A percentile compares a stretch with the other conserved stretches of the same genome.
Conservation (phyloP, 2,113 vertebrate genomes). For the Rhinichthys klamathensis region DNA sequence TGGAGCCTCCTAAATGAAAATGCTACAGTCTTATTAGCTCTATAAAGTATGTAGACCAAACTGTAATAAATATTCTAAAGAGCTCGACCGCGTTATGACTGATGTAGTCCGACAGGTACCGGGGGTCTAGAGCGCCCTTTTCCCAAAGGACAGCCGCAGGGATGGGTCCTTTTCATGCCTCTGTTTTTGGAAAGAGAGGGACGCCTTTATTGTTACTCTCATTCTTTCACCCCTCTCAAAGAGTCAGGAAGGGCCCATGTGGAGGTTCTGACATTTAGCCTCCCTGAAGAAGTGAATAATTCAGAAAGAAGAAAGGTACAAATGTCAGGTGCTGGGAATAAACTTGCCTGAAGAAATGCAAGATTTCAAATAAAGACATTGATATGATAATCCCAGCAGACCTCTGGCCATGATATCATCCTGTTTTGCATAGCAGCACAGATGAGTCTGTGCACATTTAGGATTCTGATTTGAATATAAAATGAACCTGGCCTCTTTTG, state of each 20-base stretch:
- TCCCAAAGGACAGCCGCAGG: conserved; percentile 41
- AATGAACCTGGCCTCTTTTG: neutral
- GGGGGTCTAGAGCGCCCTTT: conserved; percentile 49
- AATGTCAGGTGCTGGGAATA: conserved; percentile 68
- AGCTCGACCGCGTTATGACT: conserved; percentile 49
- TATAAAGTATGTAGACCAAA: conserved; percentile 47
- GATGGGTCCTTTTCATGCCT: conserved; percentile 34
- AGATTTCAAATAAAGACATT: conserved; percentile 49
- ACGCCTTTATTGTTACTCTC: conserved; percentile 34
- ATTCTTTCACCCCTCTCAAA: conserved; percentile 41
- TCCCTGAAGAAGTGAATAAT: conserved; percentile 73
- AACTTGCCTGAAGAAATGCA: conserved; percentile 38
- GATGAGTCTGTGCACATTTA: conserved; percentile 42
- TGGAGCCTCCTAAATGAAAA: conserved; percentile 40
- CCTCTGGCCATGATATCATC: neutral
- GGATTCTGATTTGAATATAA: conserved; percentile 12
- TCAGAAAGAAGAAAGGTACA: conserved; percentile 68
- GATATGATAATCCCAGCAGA: conserved; percentile 45
- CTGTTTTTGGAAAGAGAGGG: conserved; percentile 54
- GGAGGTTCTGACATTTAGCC: conserved; percentile 77
- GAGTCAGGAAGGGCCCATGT: conserved; percentile 40
- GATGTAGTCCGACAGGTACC: conserved; percentile 61
- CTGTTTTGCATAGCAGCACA: conserved; percentile 36
- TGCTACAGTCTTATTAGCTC: conserved; percentile 42
- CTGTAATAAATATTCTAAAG: conserved; percentile 60